These are phyloP conservation scores for Torymus tubicola DNA, from an alignment of 2,888 invertebrate species.

Conservation along the genomic window DNA sequence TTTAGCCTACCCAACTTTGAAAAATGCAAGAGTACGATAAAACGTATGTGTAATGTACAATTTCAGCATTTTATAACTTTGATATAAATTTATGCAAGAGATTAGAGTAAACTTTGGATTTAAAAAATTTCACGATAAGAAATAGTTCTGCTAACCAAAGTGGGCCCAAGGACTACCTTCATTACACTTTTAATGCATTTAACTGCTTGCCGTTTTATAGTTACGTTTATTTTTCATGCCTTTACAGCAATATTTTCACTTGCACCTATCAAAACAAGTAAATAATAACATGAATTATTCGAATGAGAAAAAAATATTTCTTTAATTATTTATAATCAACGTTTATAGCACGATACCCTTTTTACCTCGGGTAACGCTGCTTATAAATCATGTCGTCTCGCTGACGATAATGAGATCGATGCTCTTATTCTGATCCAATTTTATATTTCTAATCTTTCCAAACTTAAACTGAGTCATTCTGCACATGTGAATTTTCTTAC, in stretches of 20 bases:
- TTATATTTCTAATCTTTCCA: conserved; percentile 42
- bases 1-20: no score
- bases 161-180: conserved; percentile 13
- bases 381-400: conserved; percentile 30
- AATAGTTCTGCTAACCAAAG: neutral
- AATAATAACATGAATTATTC: neutral
- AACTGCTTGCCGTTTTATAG: neutral
- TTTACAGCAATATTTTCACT: conserved; percentile 8
- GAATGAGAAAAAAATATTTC: neutral
- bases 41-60: neutral
- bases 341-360: conserved; percentile 42
- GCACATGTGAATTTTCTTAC: conserved; percentile 17
- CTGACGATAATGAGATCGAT: conserved; percentile 47
- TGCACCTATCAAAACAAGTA: conserved; percentile 12
- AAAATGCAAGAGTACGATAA: no score
- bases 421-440: conserved; percentile 45
- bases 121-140: conserved; percentile 26
- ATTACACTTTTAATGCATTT: neutral
- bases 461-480: conserved; percentile 41
- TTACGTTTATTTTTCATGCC: neutral
- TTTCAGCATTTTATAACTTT: conserved; percentile 3
- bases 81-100: conserved; percentile 21
- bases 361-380: conserved; percentile 44
- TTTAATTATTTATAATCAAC: conserved; percentile 33
- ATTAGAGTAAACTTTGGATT: neutral